phyloP scores from a whole-genome alignment of 2,113 vertebrate genomes.

The Triplophysa siluroides region DNA sequence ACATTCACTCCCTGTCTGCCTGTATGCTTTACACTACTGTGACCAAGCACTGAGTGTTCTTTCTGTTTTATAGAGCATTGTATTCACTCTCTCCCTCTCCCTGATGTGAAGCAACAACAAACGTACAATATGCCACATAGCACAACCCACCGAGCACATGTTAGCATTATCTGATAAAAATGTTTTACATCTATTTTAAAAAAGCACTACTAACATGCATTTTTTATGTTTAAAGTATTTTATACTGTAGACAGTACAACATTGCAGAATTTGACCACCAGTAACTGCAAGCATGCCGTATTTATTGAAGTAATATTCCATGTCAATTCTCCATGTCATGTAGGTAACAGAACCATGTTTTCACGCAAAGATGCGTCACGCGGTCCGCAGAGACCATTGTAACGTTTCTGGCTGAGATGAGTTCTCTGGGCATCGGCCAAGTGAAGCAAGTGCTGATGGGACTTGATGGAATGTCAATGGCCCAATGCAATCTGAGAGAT shows the following conservation, averaged over 20 bases:
- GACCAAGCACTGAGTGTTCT: conserved; percentile 11
- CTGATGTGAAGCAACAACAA: neutral
- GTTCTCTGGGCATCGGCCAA: conserved; percentile 22
- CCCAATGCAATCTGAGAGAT: conserved; percentile 47
- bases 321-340: conserved; percentile 15
- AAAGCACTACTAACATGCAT: conserved; percentile 9
- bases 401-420: neutral
- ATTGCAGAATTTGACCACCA: neutral
- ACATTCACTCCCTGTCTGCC: neutral
- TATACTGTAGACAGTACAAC: neutral
- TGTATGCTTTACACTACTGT: conserved; percentile 20
- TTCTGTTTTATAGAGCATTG: conserved; percentile 23
- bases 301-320: neutral
- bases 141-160: conserved; percentile 6
- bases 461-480: conserved; percentile 54
- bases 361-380: neutral
- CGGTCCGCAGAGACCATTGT: neutral
- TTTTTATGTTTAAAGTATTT: neutral
- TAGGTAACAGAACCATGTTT: too few species aligned
- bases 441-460: conserved; percentile 52
- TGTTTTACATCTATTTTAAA: neutral
- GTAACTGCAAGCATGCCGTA: neutral
- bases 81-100: conserved; percentile 11
- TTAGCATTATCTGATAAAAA: neutral
- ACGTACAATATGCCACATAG: conserved; percentile 10